A percentile compares a stretch with the other conserved stretches of the same genome.
Evolutionary conservation across 2,113 vertebrate species (phyloP).

Genomic region (Tylochromis polylepis): DNA sequence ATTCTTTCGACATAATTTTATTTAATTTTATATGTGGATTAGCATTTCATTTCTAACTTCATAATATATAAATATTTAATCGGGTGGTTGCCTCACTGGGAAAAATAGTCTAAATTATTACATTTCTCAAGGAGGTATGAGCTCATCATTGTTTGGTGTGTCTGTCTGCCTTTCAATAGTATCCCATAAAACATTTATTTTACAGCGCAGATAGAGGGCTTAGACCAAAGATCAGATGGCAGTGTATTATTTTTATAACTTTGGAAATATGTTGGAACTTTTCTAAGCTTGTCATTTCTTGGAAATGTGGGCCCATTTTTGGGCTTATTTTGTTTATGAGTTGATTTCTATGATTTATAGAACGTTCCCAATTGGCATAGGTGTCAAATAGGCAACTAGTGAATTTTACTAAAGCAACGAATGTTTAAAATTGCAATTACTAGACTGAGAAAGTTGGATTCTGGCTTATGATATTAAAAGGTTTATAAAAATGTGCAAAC

Average conservation of each 20-base stretch:
- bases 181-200: not conserved
- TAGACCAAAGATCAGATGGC: not conserved
- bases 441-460: not conserved
- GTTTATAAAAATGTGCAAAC: not conserved
- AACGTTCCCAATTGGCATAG: not conserved
- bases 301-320: not conserved
- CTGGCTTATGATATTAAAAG: not conserved
- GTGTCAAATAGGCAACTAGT: not conserved
- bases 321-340: not conserved
- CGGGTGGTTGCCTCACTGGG: not conserved
- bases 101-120: not conserved
- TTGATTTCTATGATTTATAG: not conserved
- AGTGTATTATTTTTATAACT: not conserved
- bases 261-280: not conserved
- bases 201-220: not conserved
- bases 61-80: not conserved
- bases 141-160: not conserved
- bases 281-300: not conserved
- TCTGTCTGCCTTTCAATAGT: not conserved
- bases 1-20: not conserved
- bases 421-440: not conserved
- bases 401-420: not conserved
- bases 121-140: not conserved
- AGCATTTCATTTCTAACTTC: not conserved
- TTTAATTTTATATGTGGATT: not conserved